Percentiles rank a stretch among this genome's conserved stretches.
These are phyloP conservation scores for Microcebus ravelobensis DNA, from an alignment of 2,113 vertebrate genomes.

Conservation along the genomic window DNA sequence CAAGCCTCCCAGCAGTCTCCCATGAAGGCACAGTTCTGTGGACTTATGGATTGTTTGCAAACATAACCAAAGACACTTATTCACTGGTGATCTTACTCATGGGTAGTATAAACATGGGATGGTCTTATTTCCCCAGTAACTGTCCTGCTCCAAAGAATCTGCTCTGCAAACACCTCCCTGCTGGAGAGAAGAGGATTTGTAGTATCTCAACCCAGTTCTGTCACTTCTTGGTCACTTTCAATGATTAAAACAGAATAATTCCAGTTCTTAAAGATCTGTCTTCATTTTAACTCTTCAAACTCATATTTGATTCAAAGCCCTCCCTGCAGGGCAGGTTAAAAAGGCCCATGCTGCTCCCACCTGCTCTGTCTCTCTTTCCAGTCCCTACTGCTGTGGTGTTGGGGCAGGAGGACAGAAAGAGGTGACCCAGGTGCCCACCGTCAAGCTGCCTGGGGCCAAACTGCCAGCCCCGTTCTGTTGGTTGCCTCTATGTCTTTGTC, in stretches of 20 bases:
- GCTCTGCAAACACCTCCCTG: not conserved
- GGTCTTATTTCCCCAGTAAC: not conserved
- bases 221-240: not conserved
- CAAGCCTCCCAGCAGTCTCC: not conserved
- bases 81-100: not conserved
- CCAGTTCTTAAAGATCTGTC: not conserved
- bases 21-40: too few species aligned
- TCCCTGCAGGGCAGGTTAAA: not conserved
- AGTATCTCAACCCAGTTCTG: not conserved
- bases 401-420: not conserved
- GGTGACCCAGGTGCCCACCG: not conserved
- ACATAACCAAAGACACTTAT: not conserved
- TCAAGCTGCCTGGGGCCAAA: not conserved
- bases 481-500: not conserved
- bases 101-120: not conserved
- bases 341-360: fast-evolving
- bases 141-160: not conserved
- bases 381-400: not conserved
- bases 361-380: not conserved
- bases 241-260: not conserved
- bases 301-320: not conserved
- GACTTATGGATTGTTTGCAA: not conserved
- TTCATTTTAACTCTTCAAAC: not conserved
- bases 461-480: not conserved
- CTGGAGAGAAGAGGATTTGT: not conserved